Evolutionary conservation across 2,888 invertebrate species (phyloP).

Genomic region (Acleris cristana): DNA sequence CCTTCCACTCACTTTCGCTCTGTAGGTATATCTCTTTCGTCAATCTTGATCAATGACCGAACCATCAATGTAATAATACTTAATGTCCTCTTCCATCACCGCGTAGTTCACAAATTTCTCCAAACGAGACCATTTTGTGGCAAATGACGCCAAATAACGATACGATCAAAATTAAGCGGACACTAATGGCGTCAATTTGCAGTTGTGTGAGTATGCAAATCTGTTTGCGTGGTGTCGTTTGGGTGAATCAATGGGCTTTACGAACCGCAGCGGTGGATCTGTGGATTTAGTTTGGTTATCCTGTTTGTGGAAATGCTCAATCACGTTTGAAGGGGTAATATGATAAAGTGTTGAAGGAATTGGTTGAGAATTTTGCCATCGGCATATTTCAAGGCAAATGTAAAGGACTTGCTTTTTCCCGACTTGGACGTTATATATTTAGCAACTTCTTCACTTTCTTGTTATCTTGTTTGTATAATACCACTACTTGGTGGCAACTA

Average conservation of each 20-base stretch:
- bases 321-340: neutral
- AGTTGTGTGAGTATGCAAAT: slow-evolving; percentile 22
- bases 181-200: slow-evolving; percentile 18
- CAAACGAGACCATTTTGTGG: slow-evolving; percentile 11
- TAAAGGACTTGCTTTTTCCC: too few species aligned
- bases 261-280: slow-evolving; percentile 2
- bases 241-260: slow-evolving; percentile 2
- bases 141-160: slow-evolving; percentile 20
- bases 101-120: slow-evolving; percentile 13
- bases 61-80: neutral
- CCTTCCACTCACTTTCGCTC: too few species aligned
- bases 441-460: too few species aligned
- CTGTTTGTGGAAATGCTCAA: slow-evolving; percentile 1
- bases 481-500: too few species aligned
- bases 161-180: slow-evolving; percentile 21
- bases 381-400: too few species aligned
- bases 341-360: too few species aligned
- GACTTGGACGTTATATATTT: too few species aligned
- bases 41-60: too few species aligned
- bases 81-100: neutral
- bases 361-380: too few species aligned
- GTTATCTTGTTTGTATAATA: too few species aligned
- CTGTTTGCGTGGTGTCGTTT: slow-evolving; percentile 16
- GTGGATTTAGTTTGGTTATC: neutral
- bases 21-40: too few species aligned